Evolutionary conservation across 2,888 invertebrate species (phyloP), one percentile per base, ranked within the genome.

Genomic region (Nephrocerus scutellatus): DNA sequence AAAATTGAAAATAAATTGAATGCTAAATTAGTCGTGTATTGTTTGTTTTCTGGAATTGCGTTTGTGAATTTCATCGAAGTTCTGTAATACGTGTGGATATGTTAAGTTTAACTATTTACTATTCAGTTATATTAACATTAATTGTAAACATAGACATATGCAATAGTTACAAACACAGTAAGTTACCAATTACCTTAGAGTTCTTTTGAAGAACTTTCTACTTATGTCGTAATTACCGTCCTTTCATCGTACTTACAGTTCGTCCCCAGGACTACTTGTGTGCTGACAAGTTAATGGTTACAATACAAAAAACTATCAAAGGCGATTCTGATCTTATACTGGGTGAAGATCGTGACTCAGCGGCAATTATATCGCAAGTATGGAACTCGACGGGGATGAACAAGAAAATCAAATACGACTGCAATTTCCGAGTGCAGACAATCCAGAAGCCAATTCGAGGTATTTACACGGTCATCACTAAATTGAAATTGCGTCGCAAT

Each of bases 401-500:
- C 36, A 36, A 28, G n/a, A 61, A 56, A 42, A 50, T 64, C 14
- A 61, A 59, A 39, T 59, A 62, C 32, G 58, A 63, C 36, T 66
- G 66, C 45, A 47, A 55, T 25, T 66, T 66, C 32, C 50, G 56
- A 10, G 60, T 66, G 3, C 50, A 56, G 29, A 60, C 63, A 9
- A 55, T 49, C 7, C 55, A 59, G 4, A 52, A 55, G 14, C 52
- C 54, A 2, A 52, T 53, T 8, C 55, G 59, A 9, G 63, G 64
- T 10, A 61, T 66, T 9, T 66, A 62, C 35, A 63, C 60, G 0
- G 56, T 61, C 2, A 66, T 66, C 7, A 64, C 63, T 1, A 58
- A 59, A 2, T 47, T 66, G 1, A 66, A 66, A 41, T 61, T 66
- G 22, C 57, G 66, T 3, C 48, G 44, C 6, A 54, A 63, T 53